Base-by-base conservation (phyloP, 2,888 invertebrate genomes). In the Scaptomyza flava region DNA sequence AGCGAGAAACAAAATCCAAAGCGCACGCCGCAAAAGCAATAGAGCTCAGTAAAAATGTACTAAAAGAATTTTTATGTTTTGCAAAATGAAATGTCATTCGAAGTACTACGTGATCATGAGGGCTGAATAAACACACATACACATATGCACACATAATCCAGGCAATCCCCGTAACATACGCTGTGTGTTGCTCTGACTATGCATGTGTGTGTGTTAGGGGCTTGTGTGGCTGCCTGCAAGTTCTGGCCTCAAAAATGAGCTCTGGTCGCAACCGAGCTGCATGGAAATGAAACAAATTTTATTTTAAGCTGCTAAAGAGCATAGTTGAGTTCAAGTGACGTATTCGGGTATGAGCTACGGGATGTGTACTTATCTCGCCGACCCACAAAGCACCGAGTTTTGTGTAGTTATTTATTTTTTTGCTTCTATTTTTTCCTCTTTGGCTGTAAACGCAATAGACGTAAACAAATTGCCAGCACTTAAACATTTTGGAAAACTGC, bases 221-320 rank as follows among this genome's bases (percentile, higher is more conserved):
- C 50, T 36, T 3, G 23, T 31, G 31, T 51, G 58, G 60, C 48
- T 46, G 70, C n/a, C 52, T 53, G 59, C n/a, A 41, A 53, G 53
- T 41, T 42, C 57, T 59, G 45, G 17, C 33, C 52, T 48, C 36
- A 47, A 73, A 77, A 78, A 61, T 60, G 56, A 70, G 67, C 66
- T 76, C 64, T 56, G 59, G 61, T 64, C 64, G 63, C 61, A 66
- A 64, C 50, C 57, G 65, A 64, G 73, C 47, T 73, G 69, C 62
- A 80, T 80, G 65, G 63, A 79, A 80, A 66, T 66, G 79, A 79
- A 82, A 79, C 81, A 69, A 76, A 80, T 79, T 80, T 82, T 66
- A 72, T 80, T 82, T 80, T 72, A 86, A 86, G 77, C 80, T 72
- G 65, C 68, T 76, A 86, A 86, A 80, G 83, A 82, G 87, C 80